These are phyloP conservation scores for Amphilophus citrinellus DNA, from an alignment of 2,113 vertebrate genomes.

Conservation along the genomic window DNA sequence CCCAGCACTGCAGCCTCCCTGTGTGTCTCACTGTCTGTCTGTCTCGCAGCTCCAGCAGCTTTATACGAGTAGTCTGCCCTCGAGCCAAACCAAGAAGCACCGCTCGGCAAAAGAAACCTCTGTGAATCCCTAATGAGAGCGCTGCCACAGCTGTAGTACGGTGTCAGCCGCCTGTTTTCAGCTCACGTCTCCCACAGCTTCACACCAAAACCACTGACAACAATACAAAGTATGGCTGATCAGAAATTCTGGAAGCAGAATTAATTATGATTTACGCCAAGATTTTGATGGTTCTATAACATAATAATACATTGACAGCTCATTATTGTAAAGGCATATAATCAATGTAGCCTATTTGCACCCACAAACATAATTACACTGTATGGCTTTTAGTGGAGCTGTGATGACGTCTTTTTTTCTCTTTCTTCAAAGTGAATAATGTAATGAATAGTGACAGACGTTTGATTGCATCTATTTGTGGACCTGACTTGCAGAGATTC, in stretches of 20 bases:
- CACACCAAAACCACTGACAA: constrained; percentile 52
- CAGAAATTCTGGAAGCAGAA: constrained; percentile 63
- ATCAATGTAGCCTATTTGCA: constrained; percentile 76
- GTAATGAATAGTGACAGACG: constrained; percentile 67
- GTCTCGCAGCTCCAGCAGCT: constrained; percentile 68
- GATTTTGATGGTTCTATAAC: constrained; percentile 64
- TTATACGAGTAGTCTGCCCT: constrained; percentile 64
- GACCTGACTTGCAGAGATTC: constrained; percentile 43
- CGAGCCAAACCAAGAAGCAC: constrained; percentile 53
- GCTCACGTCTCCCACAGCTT: constrained; percentile 47
- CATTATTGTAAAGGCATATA: constrained; percentile 77
- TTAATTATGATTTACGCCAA: constrained; percentile 73
- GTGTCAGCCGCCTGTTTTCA: constrained; percentile 44
- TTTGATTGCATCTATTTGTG: constrained; percentile 51
- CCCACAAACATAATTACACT: constrained; percentile 75
- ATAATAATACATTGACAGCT: constrained; percentile 63
- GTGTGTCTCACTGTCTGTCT: constrained; percentile 53
- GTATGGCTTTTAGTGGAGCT: constrained; percentile 49
- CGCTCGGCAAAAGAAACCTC: constrained; percentile 56
- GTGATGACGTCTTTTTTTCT: constrained; percentile 41
- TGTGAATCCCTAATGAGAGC: constrained; percentile 66
- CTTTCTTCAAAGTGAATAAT: constrained; percentile 54
- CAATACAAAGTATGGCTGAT: constrained; percentile 56
- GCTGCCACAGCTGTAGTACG: constrained; percentile 41
- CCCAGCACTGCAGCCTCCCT: constrained; percentile 29